These are phyloP conservation scores for Meloidogyne exigua DNA, from an alignment of 1,140 invertebrate species.

Conservation along the genomic window DNA sequence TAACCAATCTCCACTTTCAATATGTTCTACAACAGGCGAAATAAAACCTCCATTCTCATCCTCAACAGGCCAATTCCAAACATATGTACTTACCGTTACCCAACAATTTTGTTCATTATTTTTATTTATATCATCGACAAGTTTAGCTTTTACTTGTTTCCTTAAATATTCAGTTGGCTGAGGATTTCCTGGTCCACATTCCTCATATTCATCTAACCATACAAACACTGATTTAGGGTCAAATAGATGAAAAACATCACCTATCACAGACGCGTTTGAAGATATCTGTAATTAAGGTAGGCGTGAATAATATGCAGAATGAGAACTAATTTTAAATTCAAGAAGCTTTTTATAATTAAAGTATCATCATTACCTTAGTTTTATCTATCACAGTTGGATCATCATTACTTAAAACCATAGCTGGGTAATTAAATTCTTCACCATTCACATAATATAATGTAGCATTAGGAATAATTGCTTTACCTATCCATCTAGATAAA, in stretches of 20 bases:
- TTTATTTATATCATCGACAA: not conserved
- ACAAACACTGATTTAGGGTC: not conserved
- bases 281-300: not conserved
- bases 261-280: not conserved
- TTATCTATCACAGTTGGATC: not conserved
- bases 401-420: conserved; percentile 1
- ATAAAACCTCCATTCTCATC: conserved; percentile 6
- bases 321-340: too few relatives aligned
- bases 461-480: conserved; percentile 12
- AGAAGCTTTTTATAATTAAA: too few relatives aligned
- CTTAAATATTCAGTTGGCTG: conserved; percentile 22
- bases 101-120: not conserved
- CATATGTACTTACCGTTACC: conserved; percentile 5
- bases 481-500: conserved; percentile 3
- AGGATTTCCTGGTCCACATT: conserved; percentile 7
- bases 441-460: conserved; percentile 12
- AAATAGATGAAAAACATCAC: not conserved
- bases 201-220: conserved; percentile 24
- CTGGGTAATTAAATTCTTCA: conserved; percentile 14
- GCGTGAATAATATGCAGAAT: too few relatives aligned
- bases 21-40: not conserved
- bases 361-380: not conserved
- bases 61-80: conserved; percentile 17
- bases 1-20: conserved; percentile 7
- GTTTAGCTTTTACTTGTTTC: conserved; percentile 11